A percentile compares a stretch with the other conserved stretches of the same genome.
These are phyloP conservation scores for Scomber japonicus DNA, from an alignment of 2,113 vertebrate species.

Conservation along the genomic window DNA sequence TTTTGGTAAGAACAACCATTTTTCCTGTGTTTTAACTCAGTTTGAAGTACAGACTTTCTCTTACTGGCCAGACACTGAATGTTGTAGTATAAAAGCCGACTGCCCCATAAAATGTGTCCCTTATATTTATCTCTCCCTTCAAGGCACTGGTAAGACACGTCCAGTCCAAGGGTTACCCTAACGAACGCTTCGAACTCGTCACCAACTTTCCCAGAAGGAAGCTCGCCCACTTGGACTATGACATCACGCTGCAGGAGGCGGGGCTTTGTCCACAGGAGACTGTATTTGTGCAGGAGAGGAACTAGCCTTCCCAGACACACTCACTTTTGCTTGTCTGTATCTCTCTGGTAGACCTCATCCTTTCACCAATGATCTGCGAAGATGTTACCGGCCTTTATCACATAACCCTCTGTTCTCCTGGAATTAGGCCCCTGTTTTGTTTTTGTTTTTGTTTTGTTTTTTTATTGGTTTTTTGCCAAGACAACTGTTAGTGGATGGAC, in stretches of 20 bases:
- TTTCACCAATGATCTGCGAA: conserved; percentile 64
- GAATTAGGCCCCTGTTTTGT: conserved; percentile 42
- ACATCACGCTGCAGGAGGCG: conserved; percentile 97
- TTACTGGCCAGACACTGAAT: no score
- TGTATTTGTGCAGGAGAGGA: conserved; percentile 99
- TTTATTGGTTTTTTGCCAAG: conserved; percentile 25
- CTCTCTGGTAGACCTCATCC: conserved; percentile 71
- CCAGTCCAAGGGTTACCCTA: conserved; percentile 97
- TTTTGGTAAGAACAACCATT: conserved; percentile 87
- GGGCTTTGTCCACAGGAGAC: conserved; percentile 99
- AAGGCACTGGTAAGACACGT: conserved; percentile 97
- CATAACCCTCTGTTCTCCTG: conserved; percentile 58
- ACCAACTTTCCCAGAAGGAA: conserved; percentile 99
- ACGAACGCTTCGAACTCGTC: conserved; percentile 98
- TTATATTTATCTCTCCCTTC: conserved; percentile 7
- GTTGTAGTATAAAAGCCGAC: neutral
- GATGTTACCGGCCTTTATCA: conserved; percentile 53
- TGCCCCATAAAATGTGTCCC: conserved; percentile 3
- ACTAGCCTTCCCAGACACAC: conserved; percentile 87
- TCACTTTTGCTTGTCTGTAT: conserved; percentile 72
- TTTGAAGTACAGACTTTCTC: no score
- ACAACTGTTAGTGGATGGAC: conserved; percentile 67
- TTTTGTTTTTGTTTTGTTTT: neutral
- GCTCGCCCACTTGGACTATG: conserved; percentile 99
- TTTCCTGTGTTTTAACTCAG: neutral